Evolutionary conservation across 2,888 invertebrate genomes (phyloP).

Genomic region (Cylindroiulus punctatus): DNA sequence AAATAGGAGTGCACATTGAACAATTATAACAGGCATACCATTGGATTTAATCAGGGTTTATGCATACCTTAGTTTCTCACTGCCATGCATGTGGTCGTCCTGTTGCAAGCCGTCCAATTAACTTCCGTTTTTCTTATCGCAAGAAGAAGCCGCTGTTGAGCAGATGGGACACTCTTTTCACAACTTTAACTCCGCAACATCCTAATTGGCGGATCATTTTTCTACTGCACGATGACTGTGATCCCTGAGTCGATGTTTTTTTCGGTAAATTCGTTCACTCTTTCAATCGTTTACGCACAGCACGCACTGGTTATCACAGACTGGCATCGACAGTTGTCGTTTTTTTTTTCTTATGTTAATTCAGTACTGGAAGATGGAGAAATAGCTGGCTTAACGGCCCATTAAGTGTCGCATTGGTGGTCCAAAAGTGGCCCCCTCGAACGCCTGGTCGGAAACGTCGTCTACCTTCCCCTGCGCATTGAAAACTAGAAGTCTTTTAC

Average conservation of each 20-base stretch:
- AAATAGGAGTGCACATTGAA: too few relatives aligned
- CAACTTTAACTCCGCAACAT: neutral
- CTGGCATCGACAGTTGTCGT: neutral
- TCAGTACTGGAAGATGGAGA: neutral
- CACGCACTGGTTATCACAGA: slow-evolving; percentile 37
- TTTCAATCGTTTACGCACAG: neutral
- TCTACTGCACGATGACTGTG: too few relatives aligned
- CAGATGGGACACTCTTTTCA: neutral
- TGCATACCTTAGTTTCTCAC: neutral
- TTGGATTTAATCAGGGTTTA: neutral
- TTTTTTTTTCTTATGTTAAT: neutral
- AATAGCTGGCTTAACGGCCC: neutral
- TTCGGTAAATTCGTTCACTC: neutral
- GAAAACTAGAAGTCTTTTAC: neutral
- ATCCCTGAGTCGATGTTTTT: neutral
- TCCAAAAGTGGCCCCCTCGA: slow-evolving; percentile 1
- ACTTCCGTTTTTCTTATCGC: neutral
- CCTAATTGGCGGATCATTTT: slow-evolving; percentile 33
- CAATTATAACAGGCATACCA: too few relatives aligned
- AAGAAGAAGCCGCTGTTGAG: neutral
- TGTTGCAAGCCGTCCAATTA: neutral
- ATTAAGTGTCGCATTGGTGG: neutral
- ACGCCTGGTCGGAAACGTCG: slow-evolving; percentile 32
- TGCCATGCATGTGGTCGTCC: neutral
- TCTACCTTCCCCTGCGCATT: neutral